These are phyloP conservation scores for Montipora efflorescens DNA, from an alignment of 64 coral and sea anemone species.

Conservation along the genomic window DNA sequence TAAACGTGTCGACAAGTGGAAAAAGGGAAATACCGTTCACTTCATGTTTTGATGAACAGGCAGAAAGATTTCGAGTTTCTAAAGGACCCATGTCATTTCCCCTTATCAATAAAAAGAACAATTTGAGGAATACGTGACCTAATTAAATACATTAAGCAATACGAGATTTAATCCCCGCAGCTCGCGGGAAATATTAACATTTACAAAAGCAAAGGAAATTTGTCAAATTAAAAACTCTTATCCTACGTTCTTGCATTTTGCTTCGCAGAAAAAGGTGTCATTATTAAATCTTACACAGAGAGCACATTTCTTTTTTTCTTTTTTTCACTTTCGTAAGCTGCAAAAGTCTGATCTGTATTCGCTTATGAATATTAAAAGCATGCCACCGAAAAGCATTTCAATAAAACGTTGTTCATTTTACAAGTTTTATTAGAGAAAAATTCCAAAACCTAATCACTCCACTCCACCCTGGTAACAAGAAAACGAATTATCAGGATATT, in stretches of 20 bases:
- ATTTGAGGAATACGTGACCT: slow-evolving; percentile 20
- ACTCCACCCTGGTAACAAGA: too few relatives aligned
- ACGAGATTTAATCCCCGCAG: slow-evolving; percentile 13
- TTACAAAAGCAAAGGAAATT: not conserved
- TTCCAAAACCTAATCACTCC: too few relatives aligned
- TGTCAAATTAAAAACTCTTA: not conserved
- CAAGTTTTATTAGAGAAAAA: too few relatives aligned
- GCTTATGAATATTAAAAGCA: too few relatives aligned
- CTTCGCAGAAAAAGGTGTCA: not conserved
- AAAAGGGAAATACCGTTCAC: too few relatives aligned
- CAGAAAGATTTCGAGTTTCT: too few relatives aligned
- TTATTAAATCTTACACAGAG: not conserved
- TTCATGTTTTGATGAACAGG: too few relatives aligned
- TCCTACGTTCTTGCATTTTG: not conserved
- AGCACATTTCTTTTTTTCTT: not conserved
- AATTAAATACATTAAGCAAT: not conserved
- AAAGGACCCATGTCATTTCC: not conserved
- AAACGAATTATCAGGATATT: not conserved
- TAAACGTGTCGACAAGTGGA: too few relatives aligned
- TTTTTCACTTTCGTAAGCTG: not conserved
- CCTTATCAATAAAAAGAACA: not conserved
- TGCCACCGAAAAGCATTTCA: not conserved
- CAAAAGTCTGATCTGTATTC: not conserved
- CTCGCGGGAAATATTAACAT: not conserved
- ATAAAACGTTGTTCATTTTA: not conserved